phyloP scores from a whole-genome alignment of 1,140 invertebrate genomes.

The Luehdorfia chinensis region DNA sequence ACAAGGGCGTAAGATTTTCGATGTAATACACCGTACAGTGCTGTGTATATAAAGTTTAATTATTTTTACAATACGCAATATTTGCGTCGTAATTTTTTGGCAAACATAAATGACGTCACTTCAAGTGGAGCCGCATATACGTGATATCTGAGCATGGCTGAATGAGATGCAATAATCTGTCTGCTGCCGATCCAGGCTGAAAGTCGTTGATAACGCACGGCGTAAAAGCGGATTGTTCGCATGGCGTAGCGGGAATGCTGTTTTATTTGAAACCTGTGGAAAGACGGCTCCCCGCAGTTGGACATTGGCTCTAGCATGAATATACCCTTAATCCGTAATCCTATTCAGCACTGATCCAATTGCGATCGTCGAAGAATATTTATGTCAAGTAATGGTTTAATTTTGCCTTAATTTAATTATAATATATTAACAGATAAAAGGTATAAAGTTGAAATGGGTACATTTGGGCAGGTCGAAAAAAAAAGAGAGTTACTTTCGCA shows the following conservation, averaged over 20 bases:
- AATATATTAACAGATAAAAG: no score
- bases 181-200: constrained; percentile 3
- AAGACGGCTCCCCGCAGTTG: not conserved
- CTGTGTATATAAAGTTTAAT: no score
- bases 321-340: constrained; percentile 6
- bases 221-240: constrained; percentile 16
- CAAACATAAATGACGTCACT: not conserved
- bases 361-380: not conserved
- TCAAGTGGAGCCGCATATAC: not conserved
- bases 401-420: not conserved
- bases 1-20: no score
- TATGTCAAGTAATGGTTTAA: not conserved
- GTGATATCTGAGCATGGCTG: not conserved
- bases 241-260: not conserved
- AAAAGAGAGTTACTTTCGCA: not conserved
- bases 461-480: no score
- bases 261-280: constrained; percentile 8
- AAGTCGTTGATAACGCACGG: constrained; percentile 13
- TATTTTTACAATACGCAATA: no score
- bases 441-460: no score
- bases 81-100: no score
- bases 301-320: not conserved
- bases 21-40: no score
- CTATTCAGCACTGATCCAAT: constrained; percentile 12
- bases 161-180: constrained; percentile 4